Conservation (phyloP, 2,797 vertebrate genomes). For the Sparus aurata region DNA sequence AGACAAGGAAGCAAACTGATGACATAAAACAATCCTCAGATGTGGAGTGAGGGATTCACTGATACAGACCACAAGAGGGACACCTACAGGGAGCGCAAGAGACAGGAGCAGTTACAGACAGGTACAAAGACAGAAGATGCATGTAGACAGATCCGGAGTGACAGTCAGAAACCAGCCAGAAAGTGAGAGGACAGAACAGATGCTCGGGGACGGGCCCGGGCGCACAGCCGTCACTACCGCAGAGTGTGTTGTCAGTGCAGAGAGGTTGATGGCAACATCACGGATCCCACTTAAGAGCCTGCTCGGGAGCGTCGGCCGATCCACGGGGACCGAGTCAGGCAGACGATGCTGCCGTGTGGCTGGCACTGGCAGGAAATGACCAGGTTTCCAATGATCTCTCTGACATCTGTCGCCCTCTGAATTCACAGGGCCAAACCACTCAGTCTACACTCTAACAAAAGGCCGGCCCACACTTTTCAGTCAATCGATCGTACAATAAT, state of each 20-base stretch:
- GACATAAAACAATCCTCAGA: constrained; percentile 36
- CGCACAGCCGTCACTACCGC: constrained; percentile 55
- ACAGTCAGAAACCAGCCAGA: constrained; percentile 64
- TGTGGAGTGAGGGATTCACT: constrained; percentile 13
- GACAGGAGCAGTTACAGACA: constrained; percentile 59
- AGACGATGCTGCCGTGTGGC: constrained; percentile 25
- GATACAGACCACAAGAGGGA: constrained; percentile 21
- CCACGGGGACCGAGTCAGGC: constrained; percentile 32
- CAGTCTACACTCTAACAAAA: constrained; percentile 13
- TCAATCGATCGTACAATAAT: not conserved
- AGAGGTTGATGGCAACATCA: constrained; percentile 66
- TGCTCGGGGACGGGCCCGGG: constrained; percentile 61
- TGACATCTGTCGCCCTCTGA: constrained; percentile 63
- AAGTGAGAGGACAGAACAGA: constrained; percentile 69
- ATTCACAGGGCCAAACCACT: constrained; percentile 8
- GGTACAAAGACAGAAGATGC: constrained; percentile 52
- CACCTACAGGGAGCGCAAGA: constrained; percentile 26
- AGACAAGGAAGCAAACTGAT: constrained; percentile 46
- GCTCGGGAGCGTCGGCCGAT: constrained; percentile 29
- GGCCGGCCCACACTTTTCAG: not conserved
- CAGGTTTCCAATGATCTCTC: constrained; percentile 58
- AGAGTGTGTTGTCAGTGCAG: constrained; percentile 59
- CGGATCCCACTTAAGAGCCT: constrained; percentile 69
- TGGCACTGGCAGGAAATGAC: constrained; percentile 50
- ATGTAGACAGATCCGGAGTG: constrained; percentile 48